These are phyloP conservation scores for Apis florea DNA, from an alignment of 1,140 invertebrate genomes.

Conservation along the genomic window DNA sequence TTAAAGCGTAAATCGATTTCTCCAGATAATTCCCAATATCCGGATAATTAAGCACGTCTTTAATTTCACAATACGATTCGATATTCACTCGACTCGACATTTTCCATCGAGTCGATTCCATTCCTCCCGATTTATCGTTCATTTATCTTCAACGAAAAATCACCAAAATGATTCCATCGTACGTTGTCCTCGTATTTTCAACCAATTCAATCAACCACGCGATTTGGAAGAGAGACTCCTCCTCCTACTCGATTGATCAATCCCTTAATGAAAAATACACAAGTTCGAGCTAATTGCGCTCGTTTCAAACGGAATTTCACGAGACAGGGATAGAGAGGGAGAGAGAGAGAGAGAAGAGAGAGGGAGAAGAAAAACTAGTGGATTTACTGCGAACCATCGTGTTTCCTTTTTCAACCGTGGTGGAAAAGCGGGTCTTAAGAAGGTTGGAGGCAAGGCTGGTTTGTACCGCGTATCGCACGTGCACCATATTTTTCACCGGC, in stretches of 20 bases:
- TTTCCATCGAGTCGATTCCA: background rate
- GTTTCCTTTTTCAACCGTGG: background rate
- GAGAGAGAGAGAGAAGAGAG: too few relatives aligned
- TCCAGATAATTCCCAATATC: background rate
- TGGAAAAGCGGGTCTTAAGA: background rate
- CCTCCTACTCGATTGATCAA: constrained; percentile 32
- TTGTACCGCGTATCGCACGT: background rate
- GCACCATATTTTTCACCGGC: constrained; percentile 25
- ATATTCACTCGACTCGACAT: background rate
- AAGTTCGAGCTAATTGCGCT: constrained; percentile 22
- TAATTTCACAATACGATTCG: background rate
- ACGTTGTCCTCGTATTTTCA: too few relatives aligned
- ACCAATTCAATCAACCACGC: background rate
- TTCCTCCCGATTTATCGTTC: background rate
- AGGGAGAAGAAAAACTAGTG: background rate
- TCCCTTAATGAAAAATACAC: constrained; percentile 51
- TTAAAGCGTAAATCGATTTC: background rate
- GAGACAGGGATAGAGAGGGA: too few relatives aligned
- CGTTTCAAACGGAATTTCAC: background rate
- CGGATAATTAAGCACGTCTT: background rate
- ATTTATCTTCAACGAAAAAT: background rate
- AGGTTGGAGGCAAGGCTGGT: background rate
- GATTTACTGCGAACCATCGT: background rate
- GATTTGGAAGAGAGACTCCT: background rate
- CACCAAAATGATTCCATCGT: too few relatives aligned